Evolutionary conservation across 2,888 invertebrate genomes (phyloP), one percentile per base, ranked within the genome.

Genomic region (Uloborus plumipes): DNA sequence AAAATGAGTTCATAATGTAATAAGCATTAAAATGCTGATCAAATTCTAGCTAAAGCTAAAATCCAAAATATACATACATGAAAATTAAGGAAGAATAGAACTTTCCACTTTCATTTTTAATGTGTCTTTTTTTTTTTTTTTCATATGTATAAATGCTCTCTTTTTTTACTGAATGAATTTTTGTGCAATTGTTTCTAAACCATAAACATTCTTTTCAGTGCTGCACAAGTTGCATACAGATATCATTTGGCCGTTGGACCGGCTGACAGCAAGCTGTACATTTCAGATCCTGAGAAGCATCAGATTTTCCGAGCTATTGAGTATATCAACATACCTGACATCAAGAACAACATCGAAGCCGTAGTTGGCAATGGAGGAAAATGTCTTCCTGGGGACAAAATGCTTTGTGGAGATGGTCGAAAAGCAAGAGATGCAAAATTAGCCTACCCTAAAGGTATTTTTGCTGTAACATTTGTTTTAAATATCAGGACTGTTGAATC

Each of bases 201-300:
- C 6, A 26, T 9, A 9, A 39, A 7, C 39, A 74, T 85, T 83
- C 85, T 84, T 91, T 92, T 64, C 91, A 96, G 97, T 89, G 94
- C 96, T 39, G 96, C 97, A 0, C 97, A 97, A 91, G 96, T 98
- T 14, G 96, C 97, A 47, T 98, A 99, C 90, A 96, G 97, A 88
- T 99, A 99, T 89, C 98, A 97, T 90, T 92, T 99, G 88, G 96
- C 97, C 77, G 95, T 98, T 69, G 97, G 97, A 70, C 98, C 99
- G 39, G 95, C 97, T 49, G 97, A 98, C 89, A 98, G 98, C 13
- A 94, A 95, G 88, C 92, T 99, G 71, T 98, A 98, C 90, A 94
- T 99, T 87, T 98, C 98, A 62, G 96, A 99, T 89, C 96, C 98
- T 50, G 97, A 97, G 88, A 93, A 94, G 87, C 96, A 97, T 89